Percentiles rank a stretch among this genome's conserved stretches.
Conservation (phyloP, 2,888 invertebrate genomes). For the Pristionchus mayeri region DNA sequence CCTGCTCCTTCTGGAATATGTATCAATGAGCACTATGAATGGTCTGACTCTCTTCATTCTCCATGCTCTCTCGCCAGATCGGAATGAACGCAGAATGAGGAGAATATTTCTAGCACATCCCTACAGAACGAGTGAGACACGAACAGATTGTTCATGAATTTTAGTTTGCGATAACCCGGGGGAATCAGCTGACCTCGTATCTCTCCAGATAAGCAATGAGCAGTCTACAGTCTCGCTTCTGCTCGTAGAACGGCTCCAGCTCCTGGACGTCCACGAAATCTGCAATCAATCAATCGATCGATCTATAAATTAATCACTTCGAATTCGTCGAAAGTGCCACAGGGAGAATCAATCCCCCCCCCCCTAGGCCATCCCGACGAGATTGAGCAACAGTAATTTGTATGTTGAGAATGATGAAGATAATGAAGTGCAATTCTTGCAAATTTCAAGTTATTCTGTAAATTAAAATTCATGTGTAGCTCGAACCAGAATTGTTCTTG, state of each 20-base stretch:
- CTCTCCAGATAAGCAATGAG: conserved; percentile 64
- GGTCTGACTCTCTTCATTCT: not conserved
- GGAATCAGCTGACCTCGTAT: conserved; percentile 36
- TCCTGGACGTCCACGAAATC: conserved; percentile 60
- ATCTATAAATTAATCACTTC: too few species aligned
- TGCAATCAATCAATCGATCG: not conserved
- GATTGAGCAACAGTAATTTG: too few species aligned
- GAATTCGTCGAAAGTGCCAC: too few species aligned
- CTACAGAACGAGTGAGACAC: not conserved
- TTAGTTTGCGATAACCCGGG: not conserved
- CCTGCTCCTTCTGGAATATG: conserved; percentile 24
- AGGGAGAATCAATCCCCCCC: too few species aligned
- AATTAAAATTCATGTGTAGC: not conserved
- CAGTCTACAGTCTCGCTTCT: conserved; percentile 65
- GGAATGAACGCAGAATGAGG: too few species aligned
- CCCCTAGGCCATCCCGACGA: too few species aligned
- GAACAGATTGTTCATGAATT: not conserved
- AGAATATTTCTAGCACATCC: too few species aligned
- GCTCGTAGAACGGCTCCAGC: conserved; percentile 69
- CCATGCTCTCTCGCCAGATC: not conserved
- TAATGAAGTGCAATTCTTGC: not conserved
- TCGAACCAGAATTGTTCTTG: conserved; percentile 32
- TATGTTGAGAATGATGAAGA: not conserved
- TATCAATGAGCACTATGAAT: not conserved
- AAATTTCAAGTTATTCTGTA: not conserved